phyloP scores from a whole-genome alignment of 1,140 invertebrate genomes.

The Danaus plexippus region DNA sequence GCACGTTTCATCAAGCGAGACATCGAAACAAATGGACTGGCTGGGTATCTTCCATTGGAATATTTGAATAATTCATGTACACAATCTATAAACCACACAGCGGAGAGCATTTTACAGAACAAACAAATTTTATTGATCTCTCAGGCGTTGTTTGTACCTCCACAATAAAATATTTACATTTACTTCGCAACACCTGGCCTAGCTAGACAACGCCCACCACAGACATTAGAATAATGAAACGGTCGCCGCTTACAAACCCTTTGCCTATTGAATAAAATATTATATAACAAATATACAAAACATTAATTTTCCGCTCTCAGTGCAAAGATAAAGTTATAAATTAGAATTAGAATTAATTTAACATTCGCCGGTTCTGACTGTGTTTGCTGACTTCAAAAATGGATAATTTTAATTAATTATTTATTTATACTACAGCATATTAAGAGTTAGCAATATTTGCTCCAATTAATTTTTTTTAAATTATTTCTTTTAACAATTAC shows the following conservation, averaged over 20 bases:
- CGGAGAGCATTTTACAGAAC: constrained; percentile 66
- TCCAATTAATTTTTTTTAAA: too few relatives aligned
- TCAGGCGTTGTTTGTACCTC: constrained; percentile 61
- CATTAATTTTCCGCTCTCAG: constrained; percentile 9
- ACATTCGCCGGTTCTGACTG: too few relatives aligned
- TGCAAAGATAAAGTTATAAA: constrained; percentile 6
- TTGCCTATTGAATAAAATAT: constrained; percentile 46
- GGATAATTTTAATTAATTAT: too few relatives aligned
- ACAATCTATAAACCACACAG: constrained; percentile 68
- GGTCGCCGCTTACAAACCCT: constrained; percentile 31
- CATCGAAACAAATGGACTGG: constrained; percentile 63
- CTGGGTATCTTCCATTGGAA: constrained; percentile 51
- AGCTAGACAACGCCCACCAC: constrained; percentile 39
- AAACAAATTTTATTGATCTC: constrained; percentile 72
- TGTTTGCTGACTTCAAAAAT: too few relatives aligned
- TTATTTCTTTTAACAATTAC: too few relatives aligned
- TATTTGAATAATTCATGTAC: constrained; percentile 67
- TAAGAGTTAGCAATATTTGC: too few relatives aligned
- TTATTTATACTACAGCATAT: constrained; percentile 10
- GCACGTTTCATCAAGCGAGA: constrained; percentile 43
- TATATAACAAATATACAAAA: constrained; percentile 24
- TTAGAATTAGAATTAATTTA: too few relatives aligned
- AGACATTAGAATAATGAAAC: constrained; percentile 62
- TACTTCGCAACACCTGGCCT: constrained; percentile 61
- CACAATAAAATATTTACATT: constrained; percentile 71